Conservation (phyloP, 2,113 vertebrate genomes). For the Ctenodactylus gundi region DNA sequence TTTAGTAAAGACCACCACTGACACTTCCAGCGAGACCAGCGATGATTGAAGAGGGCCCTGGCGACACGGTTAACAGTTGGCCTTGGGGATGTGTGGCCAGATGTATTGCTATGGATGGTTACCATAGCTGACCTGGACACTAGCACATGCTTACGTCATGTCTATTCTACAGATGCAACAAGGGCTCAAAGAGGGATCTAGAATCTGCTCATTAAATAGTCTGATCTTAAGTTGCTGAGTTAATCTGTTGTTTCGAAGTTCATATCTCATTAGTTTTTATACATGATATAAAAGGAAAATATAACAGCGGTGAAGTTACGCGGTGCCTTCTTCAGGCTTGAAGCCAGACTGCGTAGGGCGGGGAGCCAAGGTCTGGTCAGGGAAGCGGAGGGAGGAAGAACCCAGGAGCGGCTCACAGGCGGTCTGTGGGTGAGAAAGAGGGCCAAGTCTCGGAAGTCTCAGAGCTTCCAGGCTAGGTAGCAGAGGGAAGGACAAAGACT, state of each 20-base stretch:
- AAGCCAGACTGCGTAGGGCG: background rate
- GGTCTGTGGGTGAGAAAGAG: accelerated
- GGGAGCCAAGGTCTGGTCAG: too few species aligned
- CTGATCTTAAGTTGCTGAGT: too few species aligned
- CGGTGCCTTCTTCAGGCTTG: background rate
- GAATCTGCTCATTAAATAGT: background rate
- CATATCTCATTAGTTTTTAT: background rate
- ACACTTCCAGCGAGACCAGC: background rate
- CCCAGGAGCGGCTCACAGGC: too few species aligned
- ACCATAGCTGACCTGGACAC: too few species aligned
- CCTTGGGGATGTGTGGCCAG: background rate
- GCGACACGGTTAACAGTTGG: background rate
- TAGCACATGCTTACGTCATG: background rate
- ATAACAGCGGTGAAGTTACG: background rate
- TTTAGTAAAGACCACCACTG: background rate
- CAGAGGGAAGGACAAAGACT: too few species aligned
- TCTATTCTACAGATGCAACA: background rate
- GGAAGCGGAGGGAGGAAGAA: too few species aligned
- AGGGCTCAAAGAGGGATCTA: too few species aligned
- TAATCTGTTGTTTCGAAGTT: background rate
- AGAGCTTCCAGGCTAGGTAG: background rate
- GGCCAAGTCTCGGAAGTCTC: accelerated
- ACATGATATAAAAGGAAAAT: background rate
- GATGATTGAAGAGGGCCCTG: background rate
- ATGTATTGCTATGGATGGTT: too few species aligned